Evolutionary conservation across 2,888 invertebrate species (phyloP).

Genomic region (Leucophenga montana): DNA sequence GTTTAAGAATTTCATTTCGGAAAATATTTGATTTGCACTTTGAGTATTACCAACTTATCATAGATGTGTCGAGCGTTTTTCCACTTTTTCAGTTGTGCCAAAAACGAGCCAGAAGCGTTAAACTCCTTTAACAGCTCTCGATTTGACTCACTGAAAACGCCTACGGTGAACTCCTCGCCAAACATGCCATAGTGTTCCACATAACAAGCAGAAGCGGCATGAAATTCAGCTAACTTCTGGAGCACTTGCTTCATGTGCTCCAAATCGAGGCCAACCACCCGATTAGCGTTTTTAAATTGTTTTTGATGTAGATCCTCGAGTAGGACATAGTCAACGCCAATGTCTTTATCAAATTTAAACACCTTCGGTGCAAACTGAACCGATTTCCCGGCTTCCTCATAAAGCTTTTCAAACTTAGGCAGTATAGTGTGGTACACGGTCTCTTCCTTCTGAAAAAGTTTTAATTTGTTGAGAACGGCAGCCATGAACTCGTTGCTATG

Average conservation of each 20-base stretch:
- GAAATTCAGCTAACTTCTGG: slow-evolving; percentile 68
- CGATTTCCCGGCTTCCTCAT: slow-evolving; percentile 55
- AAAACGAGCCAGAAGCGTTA: slow-evolving; percentile 60
- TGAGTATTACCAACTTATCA: slow-evolving; percentile 59
- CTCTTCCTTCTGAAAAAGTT: slow-evolving; percentile 68
- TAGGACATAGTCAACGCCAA: slow-evolving; percentile 63
- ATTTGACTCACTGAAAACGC: slow-evolving; percentile 60
- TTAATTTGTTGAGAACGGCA: slow-evolving; percentile 52
- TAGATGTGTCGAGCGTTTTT: slow-evolving; percentile 60
- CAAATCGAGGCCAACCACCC: slow-evolving; percentile 63
- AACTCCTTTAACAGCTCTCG: slow-evolving; percentile 57
- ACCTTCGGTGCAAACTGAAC: slow-evolving; percentile 65
- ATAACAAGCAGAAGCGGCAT: slow-evolving; percentile 71
- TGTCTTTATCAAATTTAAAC: slow-evolving; percentile 58
- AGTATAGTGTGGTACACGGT: slow-evolving; percentile 64
- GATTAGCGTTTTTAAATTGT: slow-evolving; percentile 65
- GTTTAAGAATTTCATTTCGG: not conserved
- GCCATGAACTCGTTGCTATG: slow-evolving; percentile 57
- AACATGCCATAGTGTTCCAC: slow-evolving; percentile 65
- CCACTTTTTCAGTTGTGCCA: slow-evolving; percentile 66
- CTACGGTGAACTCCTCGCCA: slow-evolving; percentile 57
- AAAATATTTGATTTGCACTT: slow-evolving; percentile 41
- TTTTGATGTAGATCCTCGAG: slow-evolving; percentile 66
- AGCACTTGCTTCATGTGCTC: slow-evolving; percentile 64
- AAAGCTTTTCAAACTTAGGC: slow-evolving; percentile 67